These are phyloP conservation scores for Andinoacara biseriatus DNA, from an alignment of 2,113 vertebrate genomes.

Conservation along the genomic window DNA sequence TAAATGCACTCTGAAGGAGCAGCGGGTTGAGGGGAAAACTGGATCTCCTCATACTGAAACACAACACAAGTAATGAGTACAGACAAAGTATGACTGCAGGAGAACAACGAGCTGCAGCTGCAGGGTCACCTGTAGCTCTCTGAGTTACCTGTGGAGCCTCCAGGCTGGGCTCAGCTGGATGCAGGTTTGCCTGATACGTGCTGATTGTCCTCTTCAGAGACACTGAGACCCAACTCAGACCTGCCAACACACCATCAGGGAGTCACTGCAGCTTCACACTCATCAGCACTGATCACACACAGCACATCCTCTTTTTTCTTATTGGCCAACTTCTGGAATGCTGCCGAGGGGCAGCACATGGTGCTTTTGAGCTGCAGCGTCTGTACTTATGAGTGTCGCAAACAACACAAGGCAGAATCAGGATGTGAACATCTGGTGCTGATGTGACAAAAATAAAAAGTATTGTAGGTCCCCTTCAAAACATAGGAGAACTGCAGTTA, in stretches of 20 bases:
- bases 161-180: background rate
- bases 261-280: background rate
- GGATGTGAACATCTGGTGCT: too few species aligned
- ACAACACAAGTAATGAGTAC: background rate
- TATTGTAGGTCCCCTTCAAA: background rate
- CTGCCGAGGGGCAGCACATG: background rate
- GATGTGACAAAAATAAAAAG: background rate
- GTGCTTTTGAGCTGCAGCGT: background rate
- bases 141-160: conserved; percentile 8
- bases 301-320: too few species aligned
- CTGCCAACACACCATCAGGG: background rate
- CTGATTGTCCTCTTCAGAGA: background rate
- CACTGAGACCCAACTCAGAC: rapidly evolving
- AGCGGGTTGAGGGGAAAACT: rapidly evolving
- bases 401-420: rapidly evolving
- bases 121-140: background rate
- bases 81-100: background rate
- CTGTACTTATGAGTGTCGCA: background rate
- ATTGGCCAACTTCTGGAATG: too few species aligned
- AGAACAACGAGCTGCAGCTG: background rate
- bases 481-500: too few species aligned
- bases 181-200: background rate
- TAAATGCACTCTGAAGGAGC: background rate
- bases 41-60: conserved; percentile 40
- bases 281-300: too few species aligned